Base-by-base conservation (phyloP, 1,140 invertebrate genomes). In the Drosophila busckii region DNA sequence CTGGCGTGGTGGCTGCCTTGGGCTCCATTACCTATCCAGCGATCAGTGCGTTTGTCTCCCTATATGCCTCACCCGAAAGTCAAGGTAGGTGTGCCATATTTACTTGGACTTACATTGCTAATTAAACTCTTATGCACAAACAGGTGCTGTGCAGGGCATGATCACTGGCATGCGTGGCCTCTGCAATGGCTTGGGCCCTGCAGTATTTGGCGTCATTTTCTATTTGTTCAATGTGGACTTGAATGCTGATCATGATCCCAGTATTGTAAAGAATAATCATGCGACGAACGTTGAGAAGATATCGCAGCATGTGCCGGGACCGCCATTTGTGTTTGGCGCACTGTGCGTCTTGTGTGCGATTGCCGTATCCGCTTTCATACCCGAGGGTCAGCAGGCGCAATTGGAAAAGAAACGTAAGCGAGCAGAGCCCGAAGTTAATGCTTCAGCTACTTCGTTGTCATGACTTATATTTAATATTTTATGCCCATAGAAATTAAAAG, bases 291-390 rank as follows among this genome's bases (percentile, higher is more conserved):
- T 85, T 15, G 80, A 87, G 29, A 86, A 62, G 46, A 70, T 90
- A 46, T 87, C 88, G 22, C 90, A 94, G 88, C 88, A 98, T 68
- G 93, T 99, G 67, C 98, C 98, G 32, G 98, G 98, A n/a, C 98
- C 98, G 34, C 98, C 98, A n/a, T 99, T 99, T 90, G 95, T 99
- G 19, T 97, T 99, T 89, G 98, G 98, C 46, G 96, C 98, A 40
- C 90, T 99, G 82, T 91, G 99, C 85, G 98, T 99, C 41, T 94
- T 99, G 61, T 94, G 96, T 87, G 98, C 98, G 19, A 90, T 99
- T 71, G 88, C 98, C 52, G 96, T 98, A 58, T 94, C 96, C 31
- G 92, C 94, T 37, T 97, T 97, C 88, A 96, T 98, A 84, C 96
- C 96, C 20, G 94, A 96, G 71, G 90, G 90, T 53, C 89, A 88